phyloP scores from a whole-genome alignment of 2,888 invertebrate species.

The Pristionchus exspectatus region DNA sequence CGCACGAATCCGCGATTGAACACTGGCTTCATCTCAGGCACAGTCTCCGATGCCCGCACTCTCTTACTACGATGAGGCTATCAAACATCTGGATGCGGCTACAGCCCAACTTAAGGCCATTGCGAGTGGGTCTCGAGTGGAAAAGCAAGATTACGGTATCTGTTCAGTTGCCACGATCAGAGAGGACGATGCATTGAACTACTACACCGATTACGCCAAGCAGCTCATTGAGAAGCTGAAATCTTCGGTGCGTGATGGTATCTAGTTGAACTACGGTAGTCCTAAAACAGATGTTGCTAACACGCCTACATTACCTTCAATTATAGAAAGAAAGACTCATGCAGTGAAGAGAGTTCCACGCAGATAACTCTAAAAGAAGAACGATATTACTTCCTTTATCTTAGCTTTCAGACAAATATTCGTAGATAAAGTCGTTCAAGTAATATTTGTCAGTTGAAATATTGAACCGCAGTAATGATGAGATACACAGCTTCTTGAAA shows the following conservation, averaged over 20 bases:
- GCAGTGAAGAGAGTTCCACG: not conserved
- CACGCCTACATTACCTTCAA: not conserved
- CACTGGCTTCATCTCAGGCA: not conserved
- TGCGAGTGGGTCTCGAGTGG: not conserved
- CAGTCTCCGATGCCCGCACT: not conserved
- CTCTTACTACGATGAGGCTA: not conserved
- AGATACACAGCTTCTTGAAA: too few relatives aligned
- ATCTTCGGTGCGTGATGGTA: not conserved
- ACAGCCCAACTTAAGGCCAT: not conserved
- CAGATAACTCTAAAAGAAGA: not conserved
- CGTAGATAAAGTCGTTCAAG: not conserved
- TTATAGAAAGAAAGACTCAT: not conserved
- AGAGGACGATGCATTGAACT: not conserved
- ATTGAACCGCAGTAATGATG: too few relatives aligned
- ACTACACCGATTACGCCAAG: not conserved
- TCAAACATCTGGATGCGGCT: not conserved
- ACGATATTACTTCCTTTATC: not conserved
- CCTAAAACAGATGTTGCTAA: too few relatives aligned
- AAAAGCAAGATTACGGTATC: not conserved
- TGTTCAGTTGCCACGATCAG: not conserved
- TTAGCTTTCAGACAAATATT: too few relatives aligned
- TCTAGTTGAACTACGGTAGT: not conserved
- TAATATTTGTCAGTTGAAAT: too few relatives aligned
- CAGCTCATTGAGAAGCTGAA: not conserved
- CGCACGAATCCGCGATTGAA: not conserved